A percentile compares a stretch with the other conserved stretches of the same genome.
These are phyloP conservation scores for Sardinella longiceps DNA, from an alignment of 2,797 vertebrate genomes.

Conservation along the genomic window DNA sequence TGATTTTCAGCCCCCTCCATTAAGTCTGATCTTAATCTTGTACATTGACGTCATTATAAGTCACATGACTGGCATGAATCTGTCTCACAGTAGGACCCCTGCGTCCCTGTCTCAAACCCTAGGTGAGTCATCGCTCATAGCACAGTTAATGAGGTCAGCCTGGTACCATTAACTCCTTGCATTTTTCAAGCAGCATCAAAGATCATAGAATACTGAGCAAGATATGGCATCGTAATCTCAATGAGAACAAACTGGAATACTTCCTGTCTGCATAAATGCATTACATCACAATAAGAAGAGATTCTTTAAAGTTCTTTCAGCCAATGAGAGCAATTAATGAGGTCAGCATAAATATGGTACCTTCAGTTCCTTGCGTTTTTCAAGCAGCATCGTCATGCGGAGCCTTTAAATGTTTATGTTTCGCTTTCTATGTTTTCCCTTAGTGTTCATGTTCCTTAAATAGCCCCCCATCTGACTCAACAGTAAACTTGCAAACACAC, in stretches of 20 bases:
- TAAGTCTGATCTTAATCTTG: neutral
- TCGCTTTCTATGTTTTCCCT: neutral
- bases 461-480: neutral
- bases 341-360: too few relatives aligned
- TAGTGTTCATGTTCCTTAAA: conserved; percentile 10
- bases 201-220: too few relatives aligned
- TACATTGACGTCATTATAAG: neutral
- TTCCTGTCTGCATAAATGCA: too few relatives aligned
- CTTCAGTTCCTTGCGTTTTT: too few relatives aligned
- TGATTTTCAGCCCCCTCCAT: neutral
- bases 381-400: too few relatives aligned
- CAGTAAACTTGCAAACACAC: neutral
- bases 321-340: too few relatives aligned
- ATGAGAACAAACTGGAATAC: too few relatives aligned
- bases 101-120: neutral
- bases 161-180: neutral
- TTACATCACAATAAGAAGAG: too few relatives aligned
- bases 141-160: too few relatives aligned
- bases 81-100: neutral
- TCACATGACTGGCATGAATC: neutral
- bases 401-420: neutral
- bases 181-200: neutral
- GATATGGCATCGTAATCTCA: too few relatives aligned
- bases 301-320: too few relatives aligned
- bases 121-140: neutral